Evolutionary conservation across 2,888 invertebrate genomes (phyloP), one percentile per base, ranked within the genome.

Genomic region (Acronicta leporina): DNA sequence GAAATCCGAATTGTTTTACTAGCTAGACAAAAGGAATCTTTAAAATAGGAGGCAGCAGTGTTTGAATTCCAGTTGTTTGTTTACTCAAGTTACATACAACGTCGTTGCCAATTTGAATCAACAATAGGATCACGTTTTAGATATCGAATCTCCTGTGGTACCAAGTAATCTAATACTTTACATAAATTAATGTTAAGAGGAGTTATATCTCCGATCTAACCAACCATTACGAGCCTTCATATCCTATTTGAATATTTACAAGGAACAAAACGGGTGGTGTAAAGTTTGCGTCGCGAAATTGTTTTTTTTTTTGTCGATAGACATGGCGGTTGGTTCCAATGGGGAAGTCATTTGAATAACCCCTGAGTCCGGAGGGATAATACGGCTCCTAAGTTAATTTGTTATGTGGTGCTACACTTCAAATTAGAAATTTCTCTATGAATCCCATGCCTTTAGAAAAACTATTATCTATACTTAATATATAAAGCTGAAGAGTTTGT

Each of bases 151-250:
- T 62, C 45, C 62, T 61, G 60, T 54, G 70, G 62, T 64, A 82
- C 77, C 75, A 74, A 83, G 91, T 91, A 90, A 92, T 88, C 82
- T 85, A 87, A 92, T 91, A 89, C 88, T 88, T 88, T 88, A 85
- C 88, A 88, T 90, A 89, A 90, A 92, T 92, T 91, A 91, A 88
- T 85, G 87, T 87, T 72, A 55, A 77, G 75, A 73, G 65, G 79
- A 84, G 81, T 85, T 85, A 85, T 85, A 88, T 90, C 85, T 83
- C 84, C 75, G 79, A 82, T 79, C 84, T 90, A 92, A 91, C 90
- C 87, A 92, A 92, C 90, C 92, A 87, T 91, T 86, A 84, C 91
- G 68, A 73, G 83, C 85, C 87, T 86, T 89, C 88, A 87, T 86
- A 82, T 81, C 78, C 73, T 77, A 89, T 92, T 92, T 92, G 90